Evolutionary conservation across 2,888 invertebrate species (phyloP).

Genomic region (Plemyria rubiginata): DNA sequence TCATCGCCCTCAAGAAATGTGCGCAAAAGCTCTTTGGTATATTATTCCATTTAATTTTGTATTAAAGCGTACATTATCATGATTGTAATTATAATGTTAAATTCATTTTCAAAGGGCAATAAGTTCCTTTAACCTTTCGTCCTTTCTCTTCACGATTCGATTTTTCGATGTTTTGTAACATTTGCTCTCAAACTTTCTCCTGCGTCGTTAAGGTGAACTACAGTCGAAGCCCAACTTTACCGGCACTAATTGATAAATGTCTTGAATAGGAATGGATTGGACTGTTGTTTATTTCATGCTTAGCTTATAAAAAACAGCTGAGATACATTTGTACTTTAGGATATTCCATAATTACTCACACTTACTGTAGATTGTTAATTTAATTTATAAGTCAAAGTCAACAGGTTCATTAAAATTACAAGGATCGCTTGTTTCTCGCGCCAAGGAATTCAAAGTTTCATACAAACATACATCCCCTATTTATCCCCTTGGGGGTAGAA

Average conservation of each 20-base stretch:
- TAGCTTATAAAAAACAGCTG: conserved; percentile 9
- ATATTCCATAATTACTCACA: no score
- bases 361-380: no score
- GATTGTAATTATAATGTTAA: conserved; percentile 7
- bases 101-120: conserved; percentile 13
- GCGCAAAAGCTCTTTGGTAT: no score
- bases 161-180: conserved; percentile 31
- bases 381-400: no score
- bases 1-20: no score
- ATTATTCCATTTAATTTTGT: no score
- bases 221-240: conserved; percentile 30
- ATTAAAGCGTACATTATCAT: not conserved
- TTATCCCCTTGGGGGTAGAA: no score
- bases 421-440: no score
- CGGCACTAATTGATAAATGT: conserved; percentile 29
- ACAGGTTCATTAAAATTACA: no score
- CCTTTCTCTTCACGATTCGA: conserved; percentile 32
- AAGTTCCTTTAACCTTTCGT: conserved; percentile 23
- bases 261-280: conserved; percentile 1
- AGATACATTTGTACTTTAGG: conserved; percentile 1
- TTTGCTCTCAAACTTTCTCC: conserved; percentile 30
- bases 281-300: not conserved
- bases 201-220: conserved; percentile 12
- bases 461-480: no score
- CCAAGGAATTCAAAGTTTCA: no score